A percentile compares a stretch with the other conserved stretches of the same genome.
Conservation (phyloP, 2,888 invertebrate genomes). For the Phorcus lineatus region DNA sequence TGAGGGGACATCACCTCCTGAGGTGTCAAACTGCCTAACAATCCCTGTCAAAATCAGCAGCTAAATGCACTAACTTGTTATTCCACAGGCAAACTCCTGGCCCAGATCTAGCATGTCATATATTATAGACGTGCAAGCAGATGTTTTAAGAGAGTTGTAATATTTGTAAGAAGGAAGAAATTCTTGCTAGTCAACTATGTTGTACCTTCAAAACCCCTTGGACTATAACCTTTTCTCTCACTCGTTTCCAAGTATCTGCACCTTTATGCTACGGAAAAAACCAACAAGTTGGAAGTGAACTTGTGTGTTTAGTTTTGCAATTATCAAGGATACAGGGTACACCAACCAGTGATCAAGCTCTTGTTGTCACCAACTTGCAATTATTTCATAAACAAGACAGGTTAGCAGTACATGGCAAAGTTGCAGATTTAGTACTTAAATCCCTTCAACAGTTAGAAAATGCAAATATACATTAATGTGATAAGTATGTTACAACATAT, state of each 20-base stretch:
- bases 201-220: slow-evolving; percentile 5
- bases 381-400: too few relatives aligned
- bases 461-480: too few relatives aligned
- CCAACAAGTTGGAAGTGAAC: background rate
- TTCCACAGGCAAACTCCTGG: background rate
- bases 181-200: background rate
- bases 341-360: too few relatives aligned
- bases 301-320: background rate
- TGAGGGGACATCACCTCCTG: slow-evolving; percentile 16
- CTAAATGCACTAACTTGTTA: background rate
- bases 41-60: slow-evolving; percentile 20
- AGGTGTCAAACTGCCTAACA: slow-evolving; percentile 17
- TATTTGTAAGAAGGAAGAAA: background rate
- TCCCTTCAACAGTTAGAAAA: too few relatives aligned
- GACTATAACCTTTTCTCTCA: background rate
- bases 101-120: background rate
- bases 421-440: too few relatives aligned
- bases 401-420: too few relatives aligned
- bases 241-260: slow-evolving; percentile 3
- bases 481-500: too few relatives aligned
- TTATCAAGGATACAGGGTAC: background rate
- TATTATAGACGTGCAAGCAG: background rate
- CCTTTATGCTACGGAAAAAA: background rate
- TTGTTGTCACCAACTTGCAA: too few relatives aligned
- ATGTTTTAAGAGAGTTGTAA: background rate